Base-by-base conservation (phyloP, 2,888 invertebrate species). In the Melanostoma mellinum region DNA sequence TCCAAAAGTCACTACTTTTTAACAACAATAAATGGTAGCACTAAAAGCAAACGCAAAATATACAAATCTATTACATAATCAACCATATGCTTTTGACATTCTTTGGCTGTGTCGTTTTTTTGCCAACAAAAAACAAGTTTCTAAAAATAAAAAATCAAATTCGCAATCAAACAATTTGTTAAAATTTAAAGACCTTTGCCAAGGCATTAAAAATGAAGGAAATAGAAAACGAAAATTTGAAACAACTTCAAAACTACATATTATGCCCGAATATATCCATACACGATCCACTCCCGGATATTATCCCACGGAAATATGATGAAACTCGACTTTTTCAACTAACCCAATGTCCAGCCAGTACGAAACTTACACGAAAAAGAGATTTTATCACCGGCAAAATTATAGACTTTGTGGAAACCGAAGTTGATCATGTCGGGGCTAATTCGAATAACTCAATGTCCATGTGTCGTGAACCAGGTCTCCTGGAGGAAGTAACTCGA, bases 351-450 rank as follows among this genome's bases (percentile, higher is more conserved):
- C 76, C 88, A 3, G 88, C 88, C 0, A 90, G 88, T 75, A 91
- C 91, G 2, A 91, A 89, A 74, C 69, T 91, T 33, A 86, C 88
- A 30, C 89, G 91, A 30, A 88, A 90, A 63, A 92, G 97, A 87
- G 95, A 98, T 90, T 94, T 94, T 0, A 92, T 94, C 38, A 96
- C 95, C 1, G 97, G 97, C 4, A 92, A 95, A 89, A 94, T 97
- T 79, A 91, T 94, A 4, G 94, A 95, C 85, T 95, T 96, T 87
- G 91, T 92, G 40, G 95, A 95, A 89, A 92, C 94, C 0, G 88
- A 91, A 32, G 87, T 93, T 3, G 92, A 93, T 85, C 92, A 93
- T 87, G 93, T 93, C 56, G 95, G 94, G 3, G 93, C 93, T 69
- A 94, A 93, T 84, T 93, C 95, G 0, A 93, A 93, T 87, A 96